Percentiles rank a stretch among this genome's conserved stretches.
These are phyloP conservation scores for Epinotia demarniana DNA, from an alignment of 2,888 invertebrate species.

Conservation along the genomic window DNA sequence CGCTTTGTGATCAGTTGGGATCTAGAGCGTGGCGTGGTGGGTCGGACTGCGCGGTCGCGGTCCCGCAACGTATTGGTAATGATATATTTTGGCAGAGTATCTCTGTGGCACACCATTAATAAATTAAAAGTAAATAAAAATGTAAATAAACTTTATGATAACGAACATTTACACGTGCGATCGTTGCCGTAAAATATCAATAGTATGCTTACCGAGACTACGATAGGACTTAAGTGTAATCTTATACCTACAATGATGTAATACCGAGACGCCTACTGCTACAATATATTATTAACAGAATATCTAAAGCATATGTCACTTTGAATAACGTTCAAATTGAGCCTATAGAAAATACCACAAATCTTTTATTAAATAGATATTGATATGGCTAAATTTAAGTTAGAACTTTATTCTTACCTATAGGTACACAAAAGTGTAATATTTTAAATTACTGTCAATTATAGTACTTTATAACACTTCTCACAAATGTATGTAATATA, in stretches of 20 bases:
- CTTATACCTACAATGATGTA: conserved; percentile 77
- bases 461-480: conserved; percentile 84
- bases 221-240: conserved; percentile 74
- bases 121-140: conserved; percentile 83
- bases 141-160: conserved; percentile 83
- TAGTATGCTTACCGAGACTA: conserved; percentile 79
- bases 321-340: conserved; percentile 85
- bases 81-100: conserved; percentile 85
- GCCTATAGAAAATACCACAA: conserved; percentile 85
- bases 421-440: conserved; percentile 83
- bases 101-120: conserved; percentile 85
- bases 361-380: conserved; percentile 85
- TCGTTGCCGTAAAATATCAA: conserved; percentile 83
- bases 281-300: conserved; percentile 85
- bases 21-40: conserved; percentile 59
- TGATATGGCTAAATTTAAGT: conserved; percentile 86
- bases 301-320: conserved; percentile 85
- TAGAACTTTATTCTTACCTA: conserved; percentile 83
- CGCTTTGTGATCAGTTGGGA: conserved; percentile 59
- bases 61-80: conserved; percentile 77
- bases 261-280: conserved; percentile 82
- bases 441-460: conserved; percentile 83
- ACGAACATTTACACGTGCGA: conserved; percentile 82
- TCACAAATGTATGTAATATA: conserved; percentile 85
- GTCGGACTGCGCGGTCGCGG: conserved; percentile 51